Evolutionary conservation across 1,140 invertebrate genomes (phyloP).

Genomic region (Drosophila equinoxialis): DNA sequence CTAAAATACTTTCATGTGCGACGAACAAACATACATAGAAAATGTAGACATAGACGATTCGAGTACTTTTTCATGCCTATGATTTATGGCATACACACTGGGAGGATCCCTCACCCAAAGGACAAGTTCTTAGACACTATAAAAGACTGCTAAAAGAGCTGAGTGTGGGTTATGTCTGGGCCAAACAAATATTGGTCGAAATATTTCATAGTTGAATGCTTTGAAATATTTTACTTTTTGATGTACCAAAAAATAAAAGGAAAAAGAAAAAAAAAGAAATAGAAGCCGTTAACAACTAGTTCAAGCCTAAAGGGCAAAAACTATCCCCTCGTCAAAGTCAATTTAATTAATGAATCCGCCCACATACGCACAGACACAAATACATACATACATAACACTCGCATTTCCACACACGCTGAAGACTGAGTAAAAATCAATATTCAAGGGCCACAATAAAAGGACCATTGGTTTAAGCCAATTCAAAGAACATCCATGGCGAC

Average conservation of each 20-base stretch:
- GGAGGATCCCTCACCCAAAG: constrained; percentile 21
- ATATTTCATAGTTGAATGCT: constrained; percentile 63
- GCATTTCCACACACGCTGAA: not conserved
- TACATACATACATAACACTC: not conserved
- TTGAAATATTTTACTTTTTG: constrained; percentile 69
- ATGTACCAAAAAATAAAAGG: constrained; percentile 43
- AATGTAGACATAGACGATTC: constrained; percentile 30
- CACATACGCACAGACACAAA: constrained; percentile 10
- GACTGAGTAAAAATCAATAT: constrained; percentile 68
- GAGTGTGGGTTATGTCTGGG: constrained; percentile 20
- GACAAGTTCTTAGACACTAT: constrained; percentile 13
- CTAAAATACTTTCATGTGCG: constrained; percentile 43
- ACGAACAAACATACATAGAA: constrained; percentile 51
- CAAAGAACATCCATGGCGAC: constrained; percentile 52
- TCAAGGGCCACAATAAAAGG: constrained; percentile 34
- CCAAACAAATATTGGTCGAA: constrained; percentile 27
- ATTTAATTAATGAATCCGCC: constrained; percentile 69
- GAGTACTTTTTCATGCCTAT: constrained; percentile 54
- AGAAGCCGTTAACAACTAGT: constrained; percentile 12
- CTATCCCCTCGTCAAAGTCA: constrained; percentile 77
- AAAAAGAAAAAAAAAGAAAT: too few species aligned
- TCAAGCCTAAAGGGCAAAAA: constrained; percentile 57
- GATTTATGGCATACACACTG: constrained; percentile 40
- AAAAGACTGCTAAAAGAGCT: not conserved
- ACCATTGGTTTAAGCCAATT: constrained; percentile 2